Evolutionary conservation across 2,888 invertebrate species (phyloP), one percentile per base, ranked within the genome.

Genomic region (Folsomia manolachei): DNA sequence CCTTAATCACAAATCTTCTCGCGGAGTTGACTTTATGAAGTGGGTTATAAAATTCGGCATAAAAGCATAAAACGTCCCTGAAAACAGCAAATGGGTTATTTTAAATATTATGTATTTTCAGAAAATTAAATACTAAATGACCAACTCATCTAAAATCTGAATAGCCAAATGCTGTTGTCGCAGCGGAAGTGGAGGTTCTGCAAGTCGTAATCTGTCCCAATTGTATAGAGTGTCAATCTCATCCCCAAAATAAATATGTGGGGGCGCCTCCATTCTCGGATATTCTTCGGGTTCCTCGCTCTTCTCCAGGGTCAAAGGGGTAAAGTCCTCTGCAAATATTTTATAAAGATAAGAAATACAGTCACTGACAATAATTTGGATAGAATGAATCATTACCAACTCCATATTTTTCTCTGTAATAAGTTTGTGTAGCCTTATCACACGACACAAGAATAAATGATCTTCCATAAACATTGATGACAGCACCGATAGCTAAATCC

Each of bases 351-450:
- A n/a, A n/a, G 52, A 14, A 18, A 52, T 52, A 18, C 52, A 18
- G 11, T 11, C 11, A 18, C 11, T 14, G 18, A 52, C 11, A 11
- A 52, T 52, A 14, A 18, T 52, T 52, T 52, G 18, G 11, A 18
- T 14, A 52, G 52, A 11, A n/a, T 67, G 14, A 14, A 21, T 83
- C 82, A 79, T 81, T 82, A 88, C 88, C 87, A 75, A 89, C 84
- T 60, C 89, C 89, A 82, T 88, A 89, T 75, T 90, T 90, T 70
- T 88, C 87, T 1, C 88, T 86, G 84, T 95, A 96, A 84, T 91
- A 95, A 70, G 92, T 89, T 83, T 89, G 90, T 0, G 96, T 96
- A 81, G 90, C 95, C 1, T 88, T 86, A 84, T 96, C 96, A 81
- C 94, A 92, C 82, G 93, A 91, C 0, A 90, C 91, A 0, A 97